These are phyloP conservation scores for Lampris megalopsis DNA, from an alignment of 2,113 vertebrate genomes.

Conservation along the genomic window DNA sequence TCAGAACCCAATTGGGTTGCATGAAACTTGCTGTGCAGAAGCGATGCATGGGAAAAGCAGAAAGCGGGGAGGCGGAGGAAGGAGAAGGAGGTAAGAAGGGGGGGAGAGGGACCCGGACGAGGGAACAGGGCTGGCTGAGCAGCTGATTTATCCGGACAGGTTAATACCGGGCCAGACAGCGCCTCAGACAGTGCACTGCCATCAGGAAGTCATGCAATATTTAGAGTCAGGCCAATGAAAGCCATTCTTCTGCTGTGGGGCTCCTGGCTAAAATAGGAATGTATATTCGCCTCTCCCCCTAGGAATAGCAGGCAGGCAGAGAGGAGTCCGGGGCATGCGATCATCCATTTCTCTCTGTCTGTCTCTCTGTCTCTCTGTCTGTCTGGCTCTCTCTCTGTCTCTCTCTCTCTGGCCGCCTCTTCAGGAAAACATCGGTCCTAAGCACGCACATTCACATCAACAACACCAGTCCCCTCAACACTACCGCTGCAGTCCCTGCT, in stretches of 20 bases:
- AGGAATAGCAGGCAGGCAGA: slow-evolving; percentile 19
- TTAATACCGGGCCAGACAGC: slow-evolving; percentile 81
- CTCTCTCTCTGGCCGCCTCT: background rate
- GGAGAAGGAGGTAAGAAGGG: slow-evolving; percentile 18
- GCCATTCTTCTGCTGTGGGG: slow-evolving; percentile 67
- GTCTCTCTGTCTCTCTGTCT: background rate
- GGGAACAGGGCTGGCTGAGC: slow-evolving; percentile 62
- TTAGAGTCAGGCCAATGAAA: slow-evolving; percentile 81
- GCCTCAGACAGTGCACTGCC: slow-evolving; percentile 77
- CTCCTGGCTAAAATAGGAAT: slow-evolving; percentile 76
- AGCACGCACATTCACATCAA: slow-evolving; percentile 14
- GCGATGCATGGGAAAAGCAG: slow-evolving; percentile 40
- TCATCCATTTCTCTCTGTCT: slow-evolving; percentile 11
- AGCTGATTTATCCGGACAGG: slow-evolving; percentile 87
- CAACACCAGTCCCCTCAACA: slow-evolving; percentile 16
- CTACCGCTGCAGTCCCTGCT: slow-evolving; percentile 27
- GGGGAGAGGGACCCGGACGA: slow-evolving; percentile 37
- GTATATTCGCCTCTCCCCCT: slow-evolving; percentile 53
- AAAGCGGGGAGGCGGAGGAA: slow-evolving; percentile 6
- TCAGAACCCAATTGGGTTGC: slow-evolving; percentile 35
- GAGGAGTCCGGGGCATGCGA: slow-evolving; percentile 8
- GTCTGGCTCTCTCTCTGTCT: background rate
- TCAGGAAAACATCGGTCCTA: background rate
- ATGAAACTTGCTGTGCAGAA: slow-evolving; percentile 27
- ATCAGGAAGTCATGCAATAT: slow-evolving; percentile 86